A percentile compares a stretch with the other conserved stretches of the same genome.
These are phyloP conservation scores for Habropoda laboriosa DNA, from an alignment of 1,140 invertebrate genomes.

Conservation along the genomic window DNA sequence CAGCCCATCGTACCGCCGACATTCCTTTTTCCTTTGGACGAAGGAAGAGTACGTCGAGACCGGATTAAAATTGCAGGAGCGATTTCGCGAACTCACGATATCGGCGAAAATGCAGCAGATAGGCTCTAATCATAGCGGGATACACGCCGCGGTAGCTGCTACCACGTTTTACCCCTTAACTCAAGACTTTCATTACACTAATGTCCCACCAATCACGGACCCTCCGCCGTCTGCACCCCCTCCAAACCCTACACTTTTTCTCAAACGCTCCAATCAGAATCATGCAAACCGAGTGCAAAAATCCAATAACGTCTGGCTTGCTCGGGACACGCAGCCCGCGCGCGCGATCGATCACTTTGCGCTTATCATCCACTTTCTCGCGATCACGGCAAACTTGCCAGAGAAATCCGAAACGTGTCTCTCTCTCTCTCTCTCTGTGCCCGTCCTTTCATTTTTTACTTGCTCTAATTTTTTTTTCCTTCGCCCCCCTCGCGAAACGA, in stretches of 20 bases:
- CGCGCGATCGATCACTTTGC: neutral
- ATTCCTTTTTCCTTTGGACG: conserved; percentile 3
- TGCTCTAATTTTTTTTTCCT: no score
- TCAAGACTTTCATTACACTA: conserved; percentile 77
- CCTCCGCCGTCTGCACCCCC: conserved; percentile 70
- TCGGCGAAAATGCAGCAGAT: conserved; percentile 64
- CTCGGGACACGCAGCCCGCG: conserved; percentile 5
- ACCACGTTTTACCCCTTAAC: conserved; percentile 77
- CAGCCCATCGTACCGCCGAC: no score
- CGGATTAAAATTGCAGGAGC: conserved; percentile 78
- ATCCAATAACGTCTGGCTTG: conserved; percentile 58
- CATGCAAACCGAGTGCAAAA: conserved; percentile 75
- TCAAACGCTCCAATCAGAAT: conserved; percentile 76
- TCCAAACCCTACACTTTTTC: conserved; percentile 59
- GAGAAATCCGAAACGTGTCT: neutral
- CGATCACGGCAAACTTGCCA: no score
- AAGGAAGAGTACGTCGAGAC: conserved; percentile 51
- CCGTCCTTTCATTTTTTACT: neutral
- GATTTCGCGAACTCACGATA: conserved; percentile 73
- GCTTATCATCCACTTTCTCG: neutral
- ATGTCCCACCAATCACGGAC: conserved; percentile 77
- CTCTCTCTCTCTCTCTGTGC: no score
- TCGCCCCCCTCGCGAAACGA: neutral
- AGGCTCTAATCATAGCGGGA: conserved; percentile 78
- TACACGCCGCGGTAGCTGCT: conserved; percentile 71